Conservation (phyloP, 2,113 vertebrate species). For the Heterotis niloticus region DNA sequence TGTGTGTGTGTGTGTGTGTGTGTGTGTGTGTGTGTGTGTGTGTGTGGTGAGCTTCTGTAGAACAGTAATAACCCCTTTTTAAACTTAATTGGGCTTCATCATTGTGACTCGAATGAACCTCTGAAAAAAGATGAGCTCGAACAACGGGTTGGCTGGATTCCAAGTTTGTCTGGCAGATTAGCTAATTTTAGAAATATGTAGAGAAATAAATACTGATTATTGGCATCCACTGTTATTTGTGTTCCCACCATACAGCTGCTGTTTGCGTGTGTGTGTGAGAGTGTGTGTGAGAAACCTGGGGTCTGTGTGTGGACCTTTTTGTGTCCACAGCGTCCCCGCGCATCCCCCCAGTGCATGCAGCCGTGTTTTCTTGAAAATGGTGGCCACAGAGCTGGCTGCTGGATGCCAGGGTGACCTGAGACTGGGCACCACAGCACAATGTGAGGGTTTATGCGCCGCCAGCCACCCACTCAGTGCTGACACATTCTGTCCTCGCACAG, state of each 20-base stretch:
- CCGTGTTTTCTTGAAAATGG: conserved; percentile 74
- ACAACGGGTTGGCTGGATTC: too few relatives aligned
- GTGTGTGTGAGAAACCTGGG: conserved; percentile 28
- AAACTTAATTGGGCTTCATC: too few relatives aligned
- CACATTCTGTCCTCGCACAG: neutral
- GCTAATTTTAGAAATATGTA: too few relatives aligned
- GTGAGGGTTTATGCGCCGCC: conserved; percentile 50
- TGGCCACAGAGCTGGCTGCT: conserved; percentile 71
- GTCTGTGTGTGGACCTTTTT: conserved; percentile 70
- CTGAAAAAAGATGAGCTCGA: too few relatives aligned
- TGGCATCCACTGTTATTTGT: too few relatives aligned
- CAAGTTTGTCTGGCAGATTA: too few relatives aligned
- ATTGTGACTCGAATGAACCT: too few relatives aligned
- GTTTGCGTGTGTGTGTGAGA: neutral
- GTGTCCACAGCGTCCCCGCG: conserved; percentile 65
- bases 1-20: too few relatives aligned
- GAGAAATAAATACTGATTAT: too few relatives aligned
- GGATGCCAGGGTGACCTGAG: conserved; percentile 77
- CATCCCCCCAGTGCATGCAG: conserved; percentile 80
- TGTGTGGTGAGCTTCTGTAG: too few relatives aligned
- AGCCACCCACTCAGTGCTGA: neutral
- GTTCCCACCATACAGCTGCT: neutral
- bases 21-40: too few relatives aligned
- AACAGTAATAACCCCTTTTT: too few relatives aligned
- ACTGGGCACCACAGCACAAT: conserved; percentile 61